phyloP scores from a whole-genome alignment of 2,113 vertebrate species.

The Poecilia latipinna region DNA sequence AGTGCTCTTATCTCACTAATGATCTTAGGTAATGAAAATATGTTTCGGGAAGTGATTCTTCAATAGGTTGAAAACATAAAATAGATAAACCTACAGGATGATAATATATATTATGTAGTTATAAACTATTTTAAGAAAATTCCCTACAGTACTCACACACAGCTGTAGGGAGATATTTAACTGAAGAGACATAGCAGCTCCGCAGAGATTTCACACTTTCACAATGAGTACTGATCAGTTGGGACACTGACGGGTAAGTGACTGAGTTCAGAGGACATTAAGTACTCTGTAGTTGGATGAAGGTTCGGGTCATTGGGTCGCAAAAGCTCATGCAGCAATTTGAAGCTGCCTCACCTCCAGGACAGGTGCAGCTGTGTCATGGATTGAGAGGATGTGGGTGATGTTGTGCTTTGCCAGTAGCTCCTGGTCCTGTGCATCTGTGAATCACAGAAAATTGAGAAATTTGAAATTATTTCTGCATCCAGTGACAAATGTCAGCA shows the following conservation, averaged over 20 bases:
- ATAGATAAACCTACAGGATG: neutral
- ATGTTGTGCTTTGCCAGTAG: constrained; percentile 89
- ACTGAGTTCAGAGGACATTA: constrained; percentile 3
- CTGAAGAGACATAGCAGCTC: neutral
- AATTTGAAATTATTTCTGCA: neutral
- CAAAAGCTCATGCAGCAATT: neutral
- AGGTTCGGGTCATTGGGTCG: neutral
- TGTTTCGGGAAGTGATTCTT: neutral
- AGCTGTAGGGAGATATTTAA: constrained; percentile 2
- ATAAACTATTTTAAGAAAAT: neutral
- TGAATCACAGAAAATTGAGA: constrained; percentile 4
- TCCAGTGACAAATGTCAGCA: constrained; percentile 23
- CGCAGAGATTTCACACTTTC: constrained; percentile 31
- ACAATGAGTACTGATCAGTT: constrained; percentile 29
- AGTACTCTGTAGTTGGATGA: neutral
- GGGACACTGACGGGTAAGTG: neutral
- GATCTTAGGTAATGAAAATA: neutral
- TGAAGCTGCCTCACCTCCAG: constrained; percentile 84
- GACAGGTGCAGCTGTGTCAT: constrained; percentile 88
- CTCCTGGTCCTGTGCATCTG: constrained; percentile 90
- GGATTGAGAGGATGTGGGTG: constrained; percentile 92
- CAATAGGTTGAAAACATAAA: neutral
- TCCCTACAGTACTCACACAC: neutral
- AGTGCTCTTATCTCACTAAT: neutral
- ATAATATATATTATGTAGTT: neutral